A percentile compares a stretch with the other conserved stretches of the same genome.
phyloP scores from a whole-genome alignment of 2,113 vertebrate species.

The Lasiurus borealis region DNA sequence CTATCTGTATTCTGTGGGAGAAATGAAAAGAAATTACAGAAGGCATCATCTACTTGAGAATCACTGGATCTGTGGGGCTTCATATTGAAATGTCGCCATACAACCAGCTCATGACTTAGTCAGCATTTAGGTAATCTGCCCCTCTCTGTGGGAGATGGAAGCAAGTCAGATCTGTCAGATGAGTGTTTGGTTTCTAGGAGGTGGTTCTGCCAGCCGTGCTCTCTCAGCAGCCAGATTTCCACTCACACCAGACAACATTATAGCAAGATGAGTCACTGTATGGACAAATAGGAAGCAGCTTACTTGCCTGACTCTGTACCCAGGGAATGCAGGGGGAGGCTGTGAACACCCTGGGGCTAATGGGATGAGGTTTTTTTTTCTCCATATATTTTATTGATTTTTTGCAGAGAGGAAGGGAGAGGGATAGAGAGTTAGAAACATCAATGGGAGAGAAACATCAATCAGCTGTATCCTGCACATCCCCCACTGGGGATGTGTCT shows the following conservation, averaged over 20 bases:
- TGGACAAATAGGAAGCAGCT: conserved; percentile 24
- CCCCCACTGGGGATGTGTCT: too few relatives aligned
- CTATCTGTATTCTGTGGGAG: background rate
- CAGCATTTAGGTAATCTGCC: conserved; percentile 42
- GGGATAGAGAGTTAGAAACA: too few relatives aligned
- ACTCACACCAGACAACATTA: background rate
- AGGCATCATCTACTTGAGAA: conserved; percentile 6
- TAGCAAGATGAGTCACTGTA: conserved; percentile 75
- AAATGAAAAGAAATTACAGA: conserved; percentile 41
- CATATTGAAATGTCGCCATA: background rate
- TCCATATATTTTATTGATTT: too few relatives aligned
- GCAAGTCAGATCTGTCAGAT: background rate
- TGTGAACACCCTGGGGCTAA: background rate
- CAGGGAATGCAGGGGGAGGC: background rate
- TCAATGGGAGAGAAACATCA: too few relatives aligned
- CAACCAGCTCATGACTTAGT: conserved; percentile 60
- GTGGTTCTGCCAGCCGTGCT: background rate
- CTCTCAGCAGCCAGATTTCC: conserved; percentile 12
- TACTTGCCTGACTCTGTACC: conserved; percentile 61
- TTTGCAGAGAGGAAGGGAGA: too few relatives aligned
- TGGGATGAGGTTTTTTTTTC: background rate
- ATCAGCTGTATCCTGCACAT: too few relatives aligned
- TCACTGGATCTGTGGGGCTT: background rate
- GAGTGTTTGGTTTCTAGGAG: conserved; percentile 70
- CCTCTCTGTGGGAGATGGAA: conserved; percentile 16